These are phyloP conservation scores for Paraescarpia echinospica DNA, from an alignment of 1,140 invertebrate species.

Conservation along the genomic window DNA sequence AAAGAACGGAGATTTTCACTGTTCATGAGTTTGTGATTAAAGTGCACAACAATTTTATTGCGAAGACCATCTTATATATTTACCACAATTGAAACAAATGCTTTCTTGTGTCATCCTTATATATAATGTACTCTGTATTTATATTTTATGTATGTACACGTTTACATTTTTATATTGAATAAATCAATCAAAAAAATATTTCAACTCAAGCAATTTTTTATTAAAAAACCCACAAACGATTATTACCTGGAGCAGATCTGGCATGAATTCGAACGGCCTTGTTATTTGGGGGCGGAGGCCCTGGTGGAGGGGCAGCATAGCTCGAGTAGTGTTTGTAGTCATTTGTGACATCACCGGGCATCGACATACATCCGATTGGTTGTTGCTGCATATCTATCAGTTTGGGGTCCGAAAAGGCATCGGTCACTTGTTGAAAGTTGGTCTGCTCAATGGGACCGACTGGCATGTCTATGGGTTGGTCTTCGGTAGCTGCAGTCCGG, in stretches of 20 bases:
- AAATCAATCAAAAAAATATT: too few species aligned
- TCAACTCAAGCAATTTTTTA: too few species aligned
- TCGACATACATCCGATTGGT: neutral
- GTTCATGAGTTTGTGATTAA: neutral
- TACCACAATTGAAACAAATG: too few species aligned
- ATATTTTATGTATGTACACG: too few species aligned
- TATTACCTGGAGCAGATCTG: constrained; percentile 48
- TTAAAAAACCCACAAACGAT: neutral
- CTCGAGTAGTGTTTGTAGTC: constrained; percentile 2
- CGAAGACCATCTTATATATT: neutral
- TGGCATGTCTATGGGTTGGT: neutral
- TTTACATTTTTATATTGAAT: too few species aligned
- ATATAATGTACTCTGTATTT: too few species aligned
- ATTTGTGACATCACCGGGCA: constrained; percentile 6
- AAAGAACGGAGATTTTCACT: neutral
- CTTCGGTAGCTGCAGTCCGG: neutral
- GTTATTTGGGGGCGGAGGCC: neutral
- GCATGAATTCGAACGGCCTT: constrained; percentile 28
- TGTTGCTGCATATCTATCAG: neutral
- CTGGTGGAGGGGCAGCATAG: neutral
- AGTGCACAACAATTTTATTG: neutral
- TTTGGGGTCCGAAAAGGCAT: constrained; percentile 32
- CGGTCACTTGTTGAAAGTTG: neutral
- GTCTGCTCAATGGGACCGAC: neutral
- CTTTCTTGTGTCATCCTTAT: too few species aligned